phyloP scores from a whole-genome alignment of 2,113 vertebrate genomes.

The Xyrauchen texanus region DNA sequence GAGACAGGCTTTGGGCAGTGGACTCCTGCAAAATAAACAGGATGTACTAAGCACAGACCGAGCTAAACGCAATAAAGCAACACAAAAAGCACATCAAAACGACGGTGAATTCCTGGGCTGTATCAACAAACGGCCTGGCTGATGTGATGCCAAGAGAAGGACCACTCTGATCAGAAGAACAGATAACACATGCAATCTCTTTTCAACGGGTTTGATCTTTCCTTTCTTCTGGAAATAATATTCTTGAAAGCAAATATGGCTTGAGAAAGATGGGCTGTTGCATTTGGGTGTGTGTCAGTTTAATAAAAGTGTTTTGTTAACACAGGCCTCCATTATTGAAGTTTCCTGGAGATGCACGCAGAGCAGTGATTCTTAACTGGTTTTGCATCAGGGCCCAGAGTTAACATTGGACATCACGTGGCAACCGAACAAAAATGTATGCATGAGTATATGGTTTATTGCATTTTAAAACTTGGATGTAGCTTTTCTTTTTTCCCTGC shows the following conservation, averaged over 20 bases:
- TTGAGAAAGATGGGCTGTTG: no score
- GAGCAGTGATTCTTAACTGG: no score
- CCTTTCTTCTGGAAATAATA: neutral
- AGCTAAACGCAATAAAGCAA: neutral
- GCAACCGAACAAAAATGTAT: no score
- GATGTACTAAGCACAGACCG: neutral
- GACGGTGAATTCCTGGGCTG: neutral
- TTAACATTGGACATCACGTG: no score
- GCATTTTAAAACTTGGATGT: no score
- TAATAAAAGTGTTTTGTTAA: neutral
- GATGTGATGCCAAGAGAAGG: neutral
- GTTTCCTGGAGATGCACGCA: neutral
- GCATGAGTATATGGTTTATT: no score
- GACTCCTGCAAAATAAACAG: slow-evolving; percentile 74
- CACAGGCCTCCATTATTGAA: neutral
- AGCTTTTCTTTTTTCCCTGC: no score
- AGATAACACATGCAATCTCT: slow-evolving; percentile 3
- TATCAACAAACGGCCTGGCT: neutral
- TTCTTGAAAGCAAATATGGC: neutral
- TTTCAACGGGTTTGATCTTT: neutral
- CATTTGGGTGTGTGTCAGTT: neutral
- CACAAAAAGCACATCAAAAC: neutral
- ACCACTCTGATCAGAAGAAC: neutral
- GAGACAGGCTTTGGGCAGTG: slow-evolving; percentile 85
- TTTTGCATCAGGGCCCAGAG: no score